phyloP scores from a whole-genome alignment of 2,888 invertebrate genomes.

The Pseudococcus longispinus region DNA sequence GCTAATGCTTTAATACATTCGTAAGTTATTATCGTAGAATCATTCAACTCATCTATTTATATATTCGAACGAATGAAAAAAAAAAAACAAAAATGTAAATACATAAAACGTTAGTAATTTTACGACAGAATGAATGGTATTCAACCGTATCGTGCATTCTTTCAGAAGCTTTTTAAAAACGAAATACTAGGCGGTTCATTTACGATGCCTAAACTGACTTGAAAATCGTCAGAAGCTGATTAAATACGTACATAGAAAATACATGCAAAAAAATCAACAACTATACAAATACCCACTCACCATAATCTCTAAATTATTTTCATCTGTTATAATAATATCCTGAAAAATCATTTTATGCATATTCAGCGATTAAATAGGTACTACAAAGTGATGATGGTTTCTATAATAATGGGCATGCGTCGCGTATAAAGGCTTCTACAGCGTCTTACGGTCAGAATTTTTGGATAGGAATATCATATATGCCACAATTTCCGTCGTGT shows the following conservation, averaged over 20 bases:
- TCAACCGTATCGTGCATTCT: not conserved
- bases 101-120: not conserved
- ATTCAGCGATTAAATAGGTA: constrained; percentile 9
- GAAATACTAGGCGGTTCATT: not conserved
- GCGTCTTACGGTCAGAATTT: not conserved
- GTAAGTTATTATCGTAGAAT: not conserved
- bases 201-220: not conserved
- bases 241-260: not conserved
- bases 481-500: not conserved
- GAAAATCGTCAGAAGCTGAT: not conserved
- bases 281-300: constrained; percentile 49
- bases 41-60: not conserved
- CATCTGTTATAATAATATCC: constrained; percentile 43
- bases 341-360: constrained; percentile 46
- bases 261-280: not conserved
- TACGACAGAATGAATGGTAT: not conserved
- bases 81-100: not conserved
- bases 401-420: not conserved
- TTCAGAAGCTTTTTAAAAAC: not conserved
- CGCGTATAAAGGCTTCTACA: not conserved
- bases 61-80: too few species aligned
- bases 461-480: not conserved
- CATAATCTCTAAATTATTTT: constrained; percentile 51
- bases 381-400: not conserved
- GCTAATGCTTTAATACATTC: not conserved